phyloP scores from a whole-genome alignment of 2,113 vertebrate species.

The Petromus typicus region DNA sequence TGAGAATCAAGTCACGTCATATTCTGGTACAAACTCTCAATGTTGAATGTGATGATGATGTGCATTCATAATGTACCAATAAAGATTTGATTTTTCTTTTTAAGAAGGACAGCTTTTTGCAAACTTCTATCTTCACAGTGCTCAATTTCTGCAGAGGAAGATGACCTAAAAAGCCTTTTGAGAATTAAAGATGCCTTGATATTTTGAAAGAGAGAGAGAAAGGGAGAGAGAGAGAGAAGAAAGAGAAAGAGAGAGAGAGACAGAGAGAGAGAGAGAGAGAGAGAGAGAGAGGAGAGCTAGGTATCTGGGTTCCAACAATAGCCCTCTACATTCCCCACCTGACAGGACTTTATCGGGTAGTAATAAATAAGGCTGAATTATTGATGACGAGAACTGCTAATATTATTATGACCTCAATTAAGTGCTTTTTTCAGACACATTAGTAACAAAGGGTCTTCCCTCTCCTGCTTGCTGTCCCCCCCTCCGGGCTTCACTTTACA shows the following conservation, averaged over 20 bases:
- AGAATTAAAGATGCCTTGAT: neutral
- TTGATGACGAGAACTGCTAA: slow-evolving; percentile 90
- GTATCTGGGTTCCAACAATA: slow-evolving; percentile 84
- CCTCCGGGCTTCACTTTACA: slow-evolving; percentile 89
- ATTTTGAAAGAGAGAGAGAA: neutral
- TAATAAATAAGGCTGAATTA: slow-evolving; percentile 92
- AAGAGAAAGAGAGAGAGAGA: too few relatives aligned
- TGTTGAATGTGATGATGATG: too few relatives aligned
- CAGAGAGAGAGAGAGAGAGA: neutral
- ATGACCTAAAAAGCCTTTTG: neutral
- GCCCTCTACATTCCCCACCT: slow-evolving; percentile 78
- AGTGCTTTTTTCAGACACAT: slow-evolving; percentile 90
- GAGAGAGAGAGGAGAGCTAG: slow-evolving; percentile 52
- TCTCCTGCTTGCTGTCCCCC: slow-evolving; percentile 83
- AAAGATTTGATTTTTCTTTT: too few relatives aligned
- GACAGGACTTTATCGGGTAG: slow-evolving; percentile 87
- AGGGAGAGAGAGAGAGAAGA: neutral
- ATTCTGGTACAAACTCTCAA: too few relatives aligned
- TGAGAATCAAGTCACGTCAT: too few relatives aligned
- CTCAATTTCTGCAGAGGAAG: slow-evolving; percentile 62
- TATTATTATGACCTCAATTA: slow-evolving; percentile 93
- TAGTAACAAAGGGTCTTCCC: slow-evolving; percentile 90
- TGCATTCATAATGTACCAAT: too few relatives aligned
- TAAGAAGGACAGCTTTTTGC: slow-evolving; percentile 16
- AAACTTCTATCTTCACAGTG: slow-evolving; percentile 66